phyloP scores from a whole-genome alignment of 2,888 invertebrate genomes.

The Adelphocoris suturalis region DNA sequence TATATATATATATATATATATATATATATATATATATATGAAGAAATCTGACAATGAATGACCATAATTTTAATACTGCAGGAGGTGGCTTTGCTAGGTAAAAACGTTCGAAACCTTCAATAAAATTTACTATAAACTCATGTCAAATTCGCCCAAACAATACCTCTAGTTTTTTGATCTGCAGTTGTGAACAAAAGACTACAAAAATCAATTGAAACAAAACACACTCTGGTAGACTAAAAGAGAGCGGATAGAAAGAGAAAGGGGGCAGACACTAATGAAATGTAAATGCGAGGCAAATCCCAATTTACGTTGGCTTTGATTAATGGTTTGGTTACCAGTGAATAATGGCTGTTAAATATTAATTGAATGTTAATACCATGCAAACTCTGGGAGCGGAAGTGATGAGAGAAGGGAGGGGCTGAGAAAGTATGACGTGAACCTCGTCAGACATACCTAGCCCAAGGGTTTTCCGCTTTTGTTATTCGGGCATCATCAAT shows the following conservation, averaged over 20 bases:
- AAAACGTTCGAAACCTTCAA: too few relatives aligned
- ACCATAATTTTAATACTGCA: too few relatives aligned
- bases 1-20: too few relatives aligned
- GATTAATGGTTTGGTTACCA: conserved; percentile 73
- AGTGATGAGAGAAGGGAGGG: background rate
- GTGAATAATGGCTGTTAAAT: conserved; percentile 74
- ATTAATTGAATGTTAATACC: conserved; percentile 74
- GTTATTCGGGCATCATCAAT: conserved; percentile 2
- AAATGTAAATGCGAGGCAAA: conserved; percentile 73
- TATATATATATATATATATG: too few relatives aligned
- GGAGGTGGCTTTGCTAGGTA: too few relatives aligned
- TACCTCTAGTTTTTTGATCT: background rate
- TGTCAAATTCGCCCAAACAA: too few relatives aligned
- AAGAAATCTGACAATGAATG: too few relatives aligned
- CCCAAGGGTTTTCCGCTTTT: conserved; percentile 19
- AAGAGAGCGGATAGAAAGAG: background rate
- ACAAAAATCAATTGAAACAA: conserved; percentile 54
- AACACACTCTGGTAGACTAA: conserved; percentile 32
- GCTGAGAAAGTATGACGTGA: background rate
- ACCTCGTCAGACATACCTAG: background rate
- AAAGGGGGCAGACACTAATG: conserved; percentile 54
- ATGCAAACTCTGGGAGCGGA: conserved; percentile 60
- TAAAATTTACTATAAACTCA: too few relatives aligned
- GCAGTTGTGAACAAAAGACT: conserved; percentile 24
- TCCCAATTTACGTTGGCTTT: conserved; percentile 72